Evolutionary conservation across 2,888 invertebrate species (phyloP).

Genomic region (Amphimallon solstitiale): DNA sequence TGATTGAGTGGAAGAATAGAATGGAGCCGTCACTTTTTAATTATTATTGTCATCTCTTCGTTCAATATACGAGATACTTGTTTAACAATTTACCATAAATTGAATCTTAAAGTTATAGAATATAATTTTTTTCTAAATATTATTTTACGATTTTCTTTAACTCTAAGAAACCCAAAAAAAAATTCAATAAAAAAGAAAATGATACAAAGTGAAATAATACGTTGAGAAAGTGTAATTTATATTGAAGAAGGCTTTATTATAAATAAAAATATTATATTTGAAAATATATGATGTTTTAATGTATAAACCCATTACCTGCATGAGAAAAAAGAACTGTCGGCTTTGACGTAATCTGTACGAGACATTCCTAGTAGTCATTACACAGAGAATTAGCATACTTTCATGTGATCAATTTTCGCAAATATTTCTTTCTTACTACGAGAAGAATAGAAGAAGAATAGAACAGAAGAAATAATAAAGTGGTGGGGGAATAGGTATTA

Average conservation of each 20-base stretch:
- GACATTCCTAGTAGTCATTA: too few relatives aligned
- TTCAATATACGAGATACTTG: constrained; percentile 4
- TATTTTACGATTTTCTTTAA: constrained; percentile 39
- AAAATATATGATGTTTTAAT: not conserved
- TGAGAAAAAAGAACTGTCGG: too few relatives aligned
- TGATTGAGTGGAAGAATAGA: not conserved
- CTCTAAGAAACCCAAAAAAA: constrained; percentile 23
- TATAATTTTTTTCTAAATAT: constrained; percentile 41
- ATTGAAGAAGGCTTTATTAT: constrained; percentile 31
- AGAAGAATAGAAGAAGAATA: too few relatives aligned
- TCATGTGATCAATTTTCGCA: too few relatives aligned
- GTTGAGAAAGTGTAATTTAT: constrained; percentile 28
- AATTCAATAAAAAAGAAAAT: constrained; percentile 13
- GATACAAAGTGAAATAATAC: too few relatives aligned
- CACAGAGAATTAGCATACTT: too few relatives aligned
- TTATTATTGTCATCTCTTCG: constrained; percentile 21
- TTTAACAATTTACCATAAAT: constrained; percentile 30
- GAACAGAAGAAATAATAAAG: too few relatives aligned
- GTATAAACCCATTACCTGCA: not conserved
- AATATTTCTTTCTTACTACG: too few relatives aligned
- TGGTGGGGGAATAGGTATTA: too few relatives aligned
- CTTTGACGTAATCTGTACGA: too few relatives aligned
- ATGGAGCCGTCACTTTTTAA: constrained; percentile 32
- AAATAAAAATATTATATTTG: constrained; percentile 16
- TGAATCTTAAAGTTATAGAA: constrained; percentile 38